Evolutionary conservation across 2,113 vertebrate species (phyloP), one percentile per base, ranked within the genome.

Genomic region (Corapipo altera): DNA sequence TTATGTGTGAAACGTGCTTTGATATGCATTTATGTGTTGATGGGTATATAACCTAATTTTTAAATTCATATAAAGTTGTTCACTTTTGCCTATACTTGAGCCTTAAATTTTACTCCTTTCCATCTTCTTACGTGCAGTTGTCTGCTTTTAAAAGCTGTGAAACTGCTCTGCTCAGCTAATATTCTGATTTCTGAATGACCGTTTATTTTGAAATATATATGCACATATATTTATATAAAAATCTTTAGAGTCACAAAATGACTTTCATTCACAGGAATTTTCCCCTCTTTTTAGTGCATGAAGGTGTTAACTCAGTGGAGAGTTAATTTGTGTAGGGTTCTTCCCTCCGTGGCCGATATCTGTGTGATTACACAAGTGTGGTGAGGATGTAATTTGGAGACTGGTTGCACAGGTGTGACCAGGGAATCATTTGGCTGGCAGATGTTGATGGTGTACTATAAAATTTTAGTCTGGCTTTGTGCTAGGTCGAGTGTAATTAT

Each of bases 361-460:
- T 70, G 26, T 78, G 80, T 73, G 88, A 62, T 96, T 83, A 75
- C 9, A 37, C 92, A 91, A 78, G 85, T 58, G 44, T 3, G 1
- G 16, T 46, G 13, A 67, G 80, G 89, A 23, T 91, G 73, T 91
- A 48, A 95, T 96, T 95, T 90, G 82, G 84, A 72, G 92, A 93
- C 95, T 88, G 83, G 95, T 96, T 96, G 59, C 85, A 88, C 85
- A 78, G 93, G 95, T 96, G 92, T 95, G 90, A 89, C 85, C 74
- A 8, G 85, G 78, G 48, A 77, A 64, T 90, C 70, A 89, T 94
- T 91, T 95, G 85, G 58, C 72, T 93, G 79, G 93, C 85, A 90
- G 82, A 95, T 95, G 84, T 89, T 91, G 84, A 69, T 88, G 74
- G 22, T 55, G 41, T 41, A 8, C 46, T 76, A 5, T 43, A 66